Base-by-base conservation (phyloP, 2,888 invertebrate genomes). In the Marronus borbonicus region DNA sequence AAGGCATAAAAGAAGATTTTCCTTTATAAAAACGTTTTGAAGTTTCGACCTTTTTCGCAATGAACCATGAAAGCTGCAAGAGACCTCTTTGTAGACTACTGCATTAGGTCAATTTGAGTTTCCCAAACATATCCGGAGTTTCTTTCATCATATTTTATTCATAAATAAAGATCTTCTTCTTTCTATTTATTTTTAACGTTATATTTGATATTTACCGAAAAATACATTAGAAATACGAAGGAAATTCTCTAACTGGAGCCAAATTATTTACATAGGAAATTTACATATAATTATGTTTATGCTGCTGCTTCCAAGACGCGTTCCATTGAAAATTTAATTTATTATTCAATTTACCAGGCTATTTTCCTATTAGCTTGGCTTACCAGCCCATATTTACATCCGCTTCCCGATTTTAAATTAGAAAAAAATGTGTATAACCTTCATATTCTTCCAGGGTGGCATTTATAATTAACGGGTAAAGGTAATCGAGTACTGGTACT, bases 251-350 rank as follows among this genome's bases (percentile, higher is more conserved):
- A 12, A 20, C 20, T 55, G 7, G 55, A 44, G 44, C 12, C 10
- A 44, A 44, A 44, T 44, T 55, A 65, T 39, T 39, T 65, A 65
- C 64, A 64, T 64, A 36, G 64, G 31, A 64, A 64, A 36, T 36
- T 36, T 50, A 66, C 68, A 68, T 17, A 49, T 68, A 66, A 66
- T 66, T 66, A 49, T 68, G 68, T 49, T 68, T 49, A 68, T 68
- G 12, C 49, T 50, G 8, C 49, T 50, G 8, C 12, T 20, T 68
- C 49, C 20, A 36, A 24, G 44, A 68, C 20, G 49, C 49, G 8
- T 55, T 36, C 44, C 66, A 68, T 49, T 68, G n/a, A 49, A 68
- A 50, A 68, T 68, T 68, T 68, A 50, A 68, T 68, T 68, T 68
- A 68, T 68, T 68, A 68, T 68, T 68, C 68, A 68, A 68, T 68